A percentile compares a stretch with the other conserved stretches of the same genome.
These are phyloP conservation scores for Brachycybe producta DNA, from an alignment of 2,888 invertebrate species.

Conservation along the genomic window DNA sequence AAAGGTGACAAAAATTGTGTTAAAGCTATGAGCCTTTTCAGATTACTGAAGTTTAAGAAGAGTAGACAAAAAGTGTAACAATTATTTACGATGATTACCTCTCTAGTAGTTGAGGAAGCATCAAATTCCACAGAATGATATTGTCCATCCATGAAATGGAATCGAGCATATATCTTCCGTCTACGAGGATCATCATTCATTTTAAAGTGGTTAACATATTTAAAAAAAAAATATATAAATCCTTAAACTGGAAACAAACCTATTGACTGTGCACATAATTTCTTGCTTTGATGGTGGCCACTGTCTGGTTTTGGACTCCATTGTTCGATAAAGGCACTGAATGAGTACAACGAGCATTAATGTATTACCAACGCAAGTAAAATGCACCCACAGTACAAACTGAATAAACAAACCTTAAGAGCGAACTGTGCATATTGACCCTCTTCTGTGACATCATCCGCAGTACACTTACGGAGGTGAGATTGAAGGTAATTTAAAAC, in stretches of 20 bases:
- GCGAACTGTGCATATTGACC: slow-evolving; percentile 88
- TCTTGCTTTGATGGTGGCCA: slow-evolving; percentile 87
- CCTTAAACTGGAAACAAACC: slow-evolving; percentile 22
- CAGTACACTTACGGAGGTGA: slow-evolving; percentile 75
- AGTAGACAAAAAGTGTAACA: no score
- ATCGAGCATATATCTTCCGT: slow-evolving; percentile 76
- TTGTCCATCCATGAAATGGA: slow-evolving; percentile 86
- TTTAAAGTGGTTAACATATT: background rate
- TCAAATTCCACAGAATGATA: slow-evolving; percentile 91
- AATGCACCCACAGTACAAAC: background rate
- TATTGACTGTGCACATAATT: slow-evolving; percentile 79
- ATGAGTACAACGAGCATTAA: slow-evolving; percentile 22
- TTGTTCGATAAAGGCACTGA: slow-evolving; percentile 58
- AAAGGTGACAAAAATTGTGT: no score
- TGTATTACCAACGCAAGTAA: background rate
- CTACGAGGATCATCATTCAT: slow-evolving; percentile 32
- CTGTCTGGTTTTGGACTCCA: slow-evolving; percentile 54
- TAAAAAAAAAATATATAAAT: slow-evolving; percentile 7
- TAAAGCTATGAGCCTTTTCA: no score
- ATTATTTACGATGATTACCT: slow-evolving; percentile 39
- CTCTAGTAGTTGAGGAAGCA: slow-evolving; percentile 78
- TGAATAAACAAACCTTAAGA: slow-evolving; percentile 49
- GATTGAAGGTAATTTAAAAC: slow-evolving; percentile 74
- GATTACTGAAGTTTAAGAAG: no score
- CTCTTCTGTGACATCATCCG: slow-evolving; percentile 79